phyloP scores from a whole-genome alignment of 1,140 invertebrate species.

The Papilio polyxenes region DNA sequence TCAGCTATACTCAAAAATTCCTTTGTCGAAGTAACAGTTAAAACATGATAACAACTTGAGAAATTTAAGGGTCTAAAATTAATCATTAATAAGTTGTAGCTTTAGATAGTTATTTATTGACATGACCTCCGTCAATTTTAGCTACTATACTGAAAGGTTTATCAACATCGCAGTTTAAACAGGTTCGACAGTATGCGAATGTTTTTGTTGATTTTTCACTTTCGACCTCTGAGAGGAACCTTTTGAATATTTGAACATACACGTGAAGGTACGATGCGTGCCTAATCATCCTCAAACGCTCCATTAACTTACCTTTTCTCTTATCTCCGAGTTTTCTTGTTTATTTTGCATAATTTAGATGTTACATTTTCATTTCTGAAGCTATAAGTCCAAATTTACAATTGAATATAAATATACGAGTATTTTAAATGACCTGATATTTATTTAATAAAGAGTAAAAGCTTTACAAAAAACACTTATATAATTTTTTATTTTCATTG shows the following conservation, averaged over 20 bases:
- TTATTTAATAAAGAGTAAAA: no score
- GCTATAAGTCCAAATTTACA: neutral
- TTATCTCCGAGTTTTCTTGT: conserved; percentile 16
- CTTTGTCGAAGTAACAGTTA: neutral
- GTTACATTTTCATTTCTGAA: conserved; percentile 1
- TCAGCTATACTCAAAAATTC: neutral
- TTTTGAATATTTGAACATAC: conserved; percentile 24
- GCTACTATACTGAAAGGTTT: neutral
- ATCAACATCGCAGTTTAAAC: neutral
- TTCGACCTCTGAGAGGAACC: neutral
- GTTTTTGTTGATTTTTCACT: conserved; percentile 21
- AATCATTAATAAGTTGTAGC: neutral
- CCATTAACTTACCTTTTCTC: conserved; percentile 12
- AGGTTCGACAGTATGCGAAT: neutral
- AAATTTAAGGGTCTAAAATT: neutral
- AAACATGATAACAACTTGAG: neutral
- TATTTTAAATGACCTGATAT: no score
- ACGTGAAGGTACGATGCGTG: neutral
- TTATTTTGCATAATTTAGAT: conserved; percentile 27
- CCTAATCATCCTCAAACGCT: conserved; percentile 17
- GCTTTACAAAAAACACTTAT: no score
- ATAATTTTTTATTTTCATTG: neutral
- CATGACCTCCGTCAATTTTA: neutral
- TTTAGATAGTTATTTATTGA: neutral
- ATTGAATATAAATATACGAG: neutral